A percentile compares a stretch with the other conserved stretches of the same genome.
These are phyloP conservation scores for Machimus atricapillus DNA, from an alignment of 2,888 invertebrate species.

Conservation along the genomic window DNA sequence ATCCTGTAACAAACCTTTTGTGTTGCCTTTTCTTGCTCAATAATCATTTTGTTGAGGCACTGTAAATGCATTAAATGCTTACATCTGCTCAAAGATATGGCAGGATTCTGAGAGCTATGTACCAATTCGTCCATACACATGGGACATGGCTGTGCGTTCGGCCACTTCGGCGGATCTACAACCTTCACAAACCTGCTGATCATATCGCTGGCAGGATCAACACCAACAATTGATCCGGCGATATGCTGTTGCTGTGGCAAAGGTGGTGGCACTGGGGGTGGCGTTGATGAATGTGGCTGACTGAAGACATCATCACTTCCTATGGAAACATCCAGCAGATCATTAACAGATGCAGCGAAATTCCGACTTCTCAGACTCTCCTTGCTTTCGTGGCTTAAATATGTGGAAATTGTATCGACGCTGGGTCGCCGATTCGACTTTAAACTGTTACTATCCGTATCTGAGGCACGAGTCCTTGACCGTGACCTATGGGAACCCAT, in stretches of 20 bases:
- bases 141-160: conserved; percentile 76
- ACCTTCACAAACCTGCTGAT: conserved; percentile 75
- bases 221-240: conserved; percentile 65
- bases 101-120: conserved; percentile 64
- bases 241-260: conserved; percentile 55
- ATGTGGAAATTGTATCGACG: conserved; percentile 87
- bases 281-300: conserved; percentile 44
- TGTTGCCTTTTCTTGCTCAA: conserved; percentile 66
- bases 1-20: conserved; percentile 57
- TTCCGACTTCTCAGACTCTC: conserved; percentile 69
- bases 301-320: conserved; percentile 76
- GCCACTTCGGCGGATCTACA: conserved; percentile 71
- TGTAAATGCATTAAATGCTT: conserved; percentile 81
- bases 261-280: conserved; percentile 54
- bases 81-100: conserved; percentile 75
- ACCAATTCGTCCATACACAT: conserved; percentile 70
- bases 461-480: conserved; percentile 62
- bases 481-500: conserved; percentile 60
- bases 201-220: conserved; percentile 64
- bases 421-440: conserved; percentile 81
- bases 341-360: conserved; percentile 67
- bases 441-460: conserved; percentile 69
- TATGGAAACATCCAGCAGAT: conserved; percentile 74
- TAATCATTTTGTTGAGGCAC: conserved; percentile 79
- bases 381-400: conserved; percentile 85